Base-by-base conservation (phyloP, 2,888 invertebrate species). In the Conus canariensis region DNA sequence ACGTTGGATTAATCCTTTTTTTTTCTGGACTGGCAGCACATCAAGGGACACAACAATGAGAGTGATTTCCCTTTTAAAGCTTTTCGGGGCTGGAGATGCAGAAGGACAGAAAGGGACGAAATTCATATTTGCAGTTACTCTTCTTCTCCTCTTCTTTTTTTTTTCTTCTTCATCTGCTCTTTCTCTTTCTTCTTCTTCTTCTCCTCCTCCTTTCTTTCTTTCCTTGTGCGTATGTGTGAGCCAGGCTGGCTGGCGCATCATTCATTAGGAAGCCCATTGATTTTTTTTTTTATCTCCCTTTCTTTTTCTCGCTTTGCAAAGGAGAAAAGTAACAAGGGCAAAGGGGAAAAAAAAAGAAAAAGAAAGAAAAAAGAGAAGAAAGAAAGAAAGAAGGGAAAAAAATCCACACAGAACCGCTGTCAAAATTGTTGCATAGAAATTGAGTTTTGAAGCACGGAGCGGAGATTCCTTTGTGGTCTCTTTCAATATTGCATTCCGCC, bases 391-490 rank as follows among this genome's bases (percentile, higher is more conserved):
- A 60, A 85, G 56, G 67, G 59, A 77, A 89, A 58, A 89, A 85
- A 85, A 89, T n/a, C 22, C 74, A 89, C 89, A 89, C 83, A 85
- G 85, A 45, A 67, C 89, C 89, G 85, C 89, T 89, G 89, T 89
- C 89, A 89, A 89, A 89, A 89, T 89, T 89, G 89, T 89, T 89
- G 89, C 89, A 89, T 89, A 89, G 89, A 89, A 89, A 89, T 89
- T 89, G 89, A 89, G 89, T 89, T 89, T 89, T 85, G 89, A 85
- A 89, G 85, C 70, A 74, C 85, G 85, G 74, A 70, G 87, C 85
- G 70, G 89, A 89, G 89, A 89, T 89, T 89, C 74, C 89, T 89
- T 89, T 89, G 89, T 89, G 85, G 89, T 89, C 89, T 89, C 89
- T 89, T 85, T 89, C 89, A 89, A 89, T 89, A 89, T 89, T 89